Percentiles rank a stretch among this genome's conserved stretches.
phyloP scores from a whole-genome alignment of 2,888 invertebrate species.

The Crematogaster levior region DNA sequence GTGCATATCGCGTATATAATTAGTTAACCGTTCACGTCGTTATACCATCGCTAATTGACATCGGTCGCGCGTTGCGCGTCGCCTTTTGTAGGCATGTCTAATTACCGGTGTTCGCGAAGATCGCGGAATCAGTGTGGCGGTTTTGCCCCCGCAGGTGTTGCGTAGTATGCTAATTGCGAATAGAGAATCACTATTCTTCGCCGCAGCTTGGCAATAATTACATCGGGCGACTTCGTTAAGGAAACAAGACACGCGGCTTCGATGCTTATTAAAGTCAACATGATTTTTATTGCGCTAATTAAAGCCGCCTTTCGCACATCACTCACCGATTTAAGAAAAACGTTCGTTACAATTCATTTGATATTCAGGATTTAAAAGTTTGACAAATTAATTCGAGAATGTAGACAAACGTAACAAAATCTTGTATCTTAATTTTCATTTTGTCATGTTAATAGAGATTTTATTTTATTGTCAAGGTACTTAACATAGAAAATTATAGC shows the following conservation, averaged over 20 bases:
- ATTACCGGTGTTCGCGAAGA: slow-evolving; percentile 37
- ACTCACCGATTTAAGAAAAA: neutral
- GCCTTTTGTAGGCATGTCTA: slow-evolving; percentile 37
- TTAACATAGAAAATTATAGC: slow-evolving; percentile 6
- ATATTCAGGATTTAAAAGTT: neutral
- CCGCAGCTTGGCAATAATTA: slow-evolving; percentile 34
- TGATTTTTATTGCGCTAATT: slow-evolving; percentile 33
- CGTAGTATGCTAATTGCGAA: slow-evolving; percentile 34
- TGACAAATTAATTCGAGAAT: neutral
- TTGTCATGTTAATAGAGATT: neutral
- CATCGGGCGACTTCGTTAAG: slow-evolving; percentile 25
- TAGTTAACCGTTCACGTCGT: slow-evolving; percentile 54
- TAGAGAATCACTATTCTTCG: slow-evolving; percentile 37
- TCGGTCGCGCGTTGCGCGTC: slow-evolving; percentile 34
- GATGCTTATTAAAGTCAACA: slow-evolving; percentile 20
- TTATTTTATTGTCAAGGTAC: neutral
- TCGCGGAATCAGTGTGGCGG: slow-evolving; percentile 1
- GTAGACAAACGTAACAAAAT: neutral
- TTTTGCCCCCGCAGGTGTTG: slow-evolving; percentile 28
- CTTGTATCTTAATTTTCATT: neutral
- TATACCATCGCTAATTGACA: slow-evolving; percentile 54
- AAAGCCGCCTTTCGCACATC: neutral
- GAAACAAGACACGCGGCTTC: neutral
- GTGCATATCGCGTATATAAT: slow-evolving; percentile 37
- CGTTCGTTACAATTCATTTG: neutral